Percentiles rank a stretch among this genome's conserved stretches.
phyloP scores from a whole-genome alignment of 1,140 invertebrate species.

The Penaeus vannamei region DNA sequence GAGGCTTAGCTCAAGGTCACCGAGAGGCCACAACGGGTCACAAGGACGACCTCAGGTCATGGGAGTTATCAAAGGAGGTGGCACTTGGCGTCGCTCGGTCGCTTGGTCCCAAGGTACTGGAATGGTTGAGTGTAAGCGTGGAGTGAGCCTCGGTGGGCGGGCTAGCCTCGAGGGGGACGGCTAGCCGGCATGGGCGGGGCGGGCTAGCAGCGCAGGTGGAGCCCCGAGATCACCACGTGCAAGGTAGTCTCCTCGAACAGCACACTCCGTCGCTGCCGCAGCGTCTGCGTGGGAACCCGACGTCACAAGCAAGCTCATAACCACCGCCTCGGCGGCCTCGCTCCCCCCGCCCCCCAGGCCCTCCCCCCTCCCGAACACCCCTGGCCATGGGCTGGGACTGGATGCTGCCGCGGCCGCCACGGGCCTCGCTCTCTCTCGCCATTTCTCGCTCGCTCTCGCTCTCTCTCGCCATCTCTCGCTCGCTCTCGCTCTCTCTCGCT shows the following conservation, averaged over 20 bases:
- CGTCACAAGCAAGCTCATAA: conserved; percentile 38
- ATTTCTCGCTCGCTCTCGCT: no score
- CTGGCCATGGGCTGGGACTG: no score
- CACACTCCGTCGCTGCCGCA: conserved; percentile 62
- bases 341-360: background rate
- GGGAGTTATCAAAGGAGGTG: conserved; percentile 45
- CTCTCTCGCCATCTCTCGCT: no score
- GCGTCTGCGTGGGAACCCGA: conserved; percentile 62
- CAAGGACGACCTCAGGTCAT: conserved; percentile 47
- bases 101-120: conserved; percentile 62
- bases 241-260: conserved; percentile 65
- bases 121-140: conserved; percentile 55
- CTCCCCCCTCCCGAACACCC: no score
- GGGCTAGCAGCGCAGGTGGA: conserved; percentile 67
- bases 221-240: conserved; percentile 65
- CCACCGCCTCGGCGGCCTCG: background rate
- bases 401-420: no score
- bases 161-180: conserved; percentile 70
- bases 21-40: no score
- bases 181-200: background rate
- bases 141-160: conserved; percentile 60
- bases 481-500: no score
- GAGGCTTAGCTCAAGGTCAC: background rate
- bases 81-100: conserved; percentile 37
- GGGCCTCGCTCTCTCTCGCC: no score